These are phyloP conservation scores for Nemopilema nomurai DNA, from an alignment of 30 jellyfish, hydroid and myxozoan species.

Conservation along the genomic window DNA sequence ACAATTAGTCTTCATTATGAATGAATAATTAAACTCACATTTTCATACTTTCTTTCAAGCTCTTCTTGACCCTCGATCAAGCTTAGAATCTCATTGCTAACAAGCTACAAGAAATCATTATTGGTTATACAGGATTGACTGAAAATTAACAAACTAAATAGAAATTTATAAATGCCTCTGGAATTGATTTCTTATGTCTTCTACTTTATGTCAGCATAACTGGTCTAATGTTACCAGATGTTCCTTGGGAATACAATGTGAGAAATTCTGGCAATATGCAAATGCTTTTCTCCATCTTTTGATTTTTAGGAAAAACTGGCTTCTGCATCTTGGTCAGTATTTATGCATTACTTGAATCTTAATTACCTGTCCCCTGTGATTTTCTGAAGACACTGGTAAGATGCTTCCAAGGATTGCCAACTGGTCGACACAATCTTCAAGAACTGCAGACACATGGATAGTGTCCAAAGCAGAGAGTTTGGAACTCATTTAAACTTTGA, in stretches of 20 bases:
- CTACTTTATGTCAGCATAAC: not conserved
- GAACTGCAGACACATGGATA: constrained; percentile 77
- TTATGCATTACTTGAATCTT: not conserved
- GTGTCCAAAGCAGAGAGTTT: constrained; percentile 85
- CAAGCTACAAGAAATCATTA: constrained; percentile 28
- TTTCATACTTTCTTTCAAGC: constrained; percentile 72
- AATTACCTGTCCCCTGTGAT: constrained; percentile 41
- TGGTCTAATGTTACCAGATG: too few relatives aligned
- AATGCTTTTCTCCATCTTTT: too few relatives aligned
- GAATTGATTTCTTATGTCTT: not conserved
- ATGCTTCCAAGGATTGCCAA: constrained; percentile 86
- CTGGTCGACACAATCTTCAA: constrained; percentile 93
- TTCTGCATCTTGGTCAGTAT: too few relatives aligned
- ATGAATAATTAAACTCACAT: constrained; percentile 17
- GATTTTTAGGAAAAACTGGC: too few relatives aligned
- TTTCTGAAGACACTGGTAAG: constrained; percentile 58
- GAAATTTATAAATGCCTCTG: not conserved
- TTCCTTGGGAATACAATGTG: too few relatives aligned
- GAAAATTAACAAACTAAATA: not conserved
- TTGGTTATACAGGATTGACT: not conserved
- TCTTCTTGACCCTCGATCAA: constrained; percentile 73
- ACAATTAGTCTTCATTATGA: not conserved
- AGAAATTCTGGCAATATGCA: too few relatives aligned
- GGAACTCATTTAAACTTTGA: constrained; percentile 32
- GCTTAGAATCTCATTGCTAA: constrained; percentile 50